phyloP scores from a whole-genome alignment of 1,140 invertebrate species.

The Araneus ventricosus region DNA sequence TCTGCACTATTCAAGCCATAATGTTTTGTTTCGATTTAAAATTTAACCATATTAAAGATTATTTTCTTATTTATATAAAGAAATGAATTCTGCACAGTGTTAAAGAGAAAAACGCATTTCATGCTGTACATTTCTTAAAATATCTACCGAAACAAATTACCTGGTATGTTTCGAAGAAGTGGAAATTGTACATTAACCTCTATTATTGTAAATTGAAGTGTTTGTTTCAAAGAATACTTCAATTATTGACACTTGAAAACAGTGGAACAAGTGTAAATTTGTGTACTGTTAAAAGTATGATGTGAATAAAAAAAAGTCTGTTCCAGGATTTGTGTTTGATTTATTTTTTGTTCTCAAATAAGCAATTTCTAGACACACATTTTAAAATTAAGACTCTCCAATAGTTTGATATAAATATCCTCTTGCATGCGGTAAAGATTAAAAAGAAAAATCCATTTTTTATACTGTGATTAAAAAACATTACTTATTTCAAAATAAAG shows the following conservation, averaged over 20 bases:
- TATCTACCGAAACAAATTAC: slow-evolving; percentile 8
- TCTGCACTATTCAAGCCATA: neutral
- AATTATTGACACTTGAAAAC: slow-evolving; percentile 31
- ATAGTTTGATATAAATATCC: too few species aligned
- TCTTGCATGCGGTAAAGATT: too few species aligned
- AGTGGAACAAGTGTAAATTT: slow-evolving; percentile 53
- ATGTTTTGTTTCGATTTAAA: neutral
- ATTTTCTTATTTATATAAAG: neutral
- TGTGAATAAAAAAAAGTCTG: slow-evolving; percentile 67
- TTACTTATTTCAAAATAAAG: too few species aligned
- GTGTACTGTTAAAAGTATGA: slow-evolving; percentile 60
- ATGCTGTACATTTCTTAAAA: slow-evolving; percentile 24
- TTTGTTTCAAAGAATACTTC: slow-evolving; percentile 23
- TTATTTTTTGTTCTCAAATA: neutral
- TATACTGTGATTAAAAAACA: too few species aligned
- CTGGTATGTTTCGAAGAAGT: slow-evolving; percentile 30
- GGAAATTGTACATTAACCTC: slow-evolving; percentile 33
- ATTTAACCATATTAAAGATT: neutral
- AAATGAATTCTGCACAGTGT: neutral
- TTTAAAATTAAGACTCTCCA: too few species aligned
- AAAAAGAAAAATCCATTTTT: too few species aligned
- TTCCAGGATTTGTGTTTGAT: slow-evolving; percentile 30
- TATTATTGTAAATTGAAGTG: slow-evolving; percentile 6
- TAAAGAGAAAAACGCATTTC: neutral
- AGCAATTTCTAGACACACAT: too few species aligned